Percentiles rank a stretch among this genome's conserved stretches.
These are phyloP conservation scores for Brassicogethes aeneus DNA, from an alignment of 2,888 invertebrate species.

Conservation along the genomic window DNA sequence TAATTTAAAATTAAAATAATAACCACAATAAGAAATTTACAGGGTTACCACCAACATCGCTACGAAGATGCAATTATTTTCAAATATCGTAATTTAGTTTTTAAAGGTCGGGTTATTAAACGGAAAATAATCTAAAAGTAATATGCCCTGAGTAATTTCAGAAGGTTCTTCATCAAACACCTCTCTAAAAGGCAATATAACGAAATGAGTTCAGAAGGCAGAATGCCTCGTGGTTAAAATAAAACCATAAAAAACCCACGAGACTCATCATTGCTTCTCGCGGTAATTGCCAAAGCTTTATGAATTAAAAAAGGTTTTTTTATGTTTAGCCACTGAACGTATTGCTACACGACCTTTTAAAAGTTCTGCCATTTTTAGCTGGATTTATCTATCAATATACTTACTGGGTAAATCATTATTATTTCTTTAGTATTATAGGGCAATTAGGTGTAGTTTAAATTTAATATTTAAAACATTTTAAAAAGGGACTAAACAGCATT, in stretches of 20 bases:
- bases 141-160: background rate
- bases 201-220: background rate
- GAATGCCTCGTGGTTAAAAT: background rate
- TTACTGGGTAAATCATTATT: too few species aligned
- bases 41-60: too few species aligned
- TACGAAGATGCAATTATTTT: background rate
- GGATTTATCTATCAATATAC: too few species aligned
- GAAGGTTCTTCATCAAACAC: constrained; percentile 1
- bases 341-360: too few species aligned
- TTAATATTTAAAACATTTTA: too few species aligned
- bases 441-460: too few species aligned
- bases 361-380: too few species aligned
- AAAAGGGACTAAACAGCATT: too few species aligned
- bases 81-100: background rate
- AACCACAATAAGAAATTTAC: too few species aligned
- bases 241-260: background rate
- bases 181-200: background rate
- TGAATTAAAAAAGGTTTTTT: background rate
- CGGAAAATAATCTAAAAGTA: background rate
- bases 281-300: background rate
- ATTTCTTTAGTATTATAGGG: too few species aligned
- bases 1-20: too few species aligned
- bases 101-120: background rate
- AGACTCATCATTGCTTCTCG: background rate
- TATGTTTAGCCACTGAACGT: too few species aligned